Base-by-base conservation (phyloP, 2,797 vertebrate genomes). In the Oryzias dopingdopingensis region DNA sequence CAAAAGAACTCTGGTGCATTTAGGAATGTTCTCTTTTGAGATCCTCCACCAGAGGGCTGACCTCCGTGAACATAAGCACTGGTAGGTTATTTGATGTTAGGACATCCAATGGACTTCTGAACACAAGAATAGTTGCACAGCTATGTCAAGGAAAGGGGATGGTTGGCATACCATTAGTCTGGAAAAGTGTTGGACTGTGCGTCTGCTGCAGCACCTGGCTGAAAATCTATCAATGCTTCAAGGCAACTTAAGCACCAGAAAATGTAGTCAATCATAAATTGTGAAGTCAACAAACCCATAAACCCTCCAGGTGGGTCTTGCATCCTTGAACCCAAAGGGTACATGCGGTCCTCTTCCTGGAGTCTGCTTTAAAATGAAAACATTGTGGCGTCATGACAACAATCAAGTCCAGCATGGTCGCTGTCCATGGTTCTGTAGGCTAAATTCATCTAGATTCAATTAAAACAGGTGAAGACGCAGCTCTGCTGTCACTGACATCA, bases 351-450 rank as follows among this genome's bases (percentile, higher is more conserved):
- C 0, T 29, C 24, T 0, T 69, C 2, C 37, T 18, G 48, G 41
- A 26, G 40, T 37, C 2, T 40, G 18, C 15, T 3, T 51, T 18
- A 15, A 59, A 22, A 14, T 43, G 46, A 56, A 37, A 59, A 44
- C 10, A 0, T 59, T 14, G 45, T 42, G 52, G 24, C 53, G 22
- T 13, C 2, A 1, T 13, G 17, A 1, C 42, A 24, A 52, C 37
- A 22, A 42, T 41, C 52, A 56, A 22, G n/a, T 32, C 32, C 42
- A 24, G 17, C 23, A 7, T 43, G 46, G 77, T 59, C 72, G 80
- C 88, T 91, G 77, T 91, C 89, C 87, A 86, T 84, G 88, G 88
- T 90, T 75, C 88, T 90, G 88, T 64, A 89, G 72, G 48, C 22
- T 76, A 24, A 22, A 63, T 26, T 52, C 49, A 42, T 56, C 43